phyloP scores from a whole-genome alignment of 2,113 vertebrate species.

The Myotis brandtii region DNA sequence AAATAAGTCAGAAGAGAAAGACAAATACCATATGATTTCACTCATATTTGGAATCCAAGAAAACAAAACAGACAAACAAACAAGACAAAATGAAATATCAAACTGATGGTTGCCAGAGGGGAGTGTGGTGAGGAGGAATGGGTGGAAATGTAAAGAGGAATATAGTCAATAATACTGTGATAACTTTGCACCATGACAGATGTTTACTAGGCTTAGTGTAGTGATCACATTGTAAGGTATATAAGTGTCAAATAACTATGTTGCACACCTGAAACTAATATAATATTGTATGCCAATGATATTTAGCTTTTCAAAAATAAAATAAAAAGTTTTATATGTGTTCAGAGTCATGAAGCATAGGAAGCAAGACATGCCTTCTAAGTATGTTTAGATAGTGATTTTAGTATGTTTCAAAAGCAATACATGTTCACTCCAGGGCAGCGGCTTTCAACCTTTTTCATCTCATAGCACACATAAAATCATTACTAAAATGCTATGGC shows the following conservation, averaged over 20 bases:
- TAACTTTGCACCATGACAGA: not conserved
- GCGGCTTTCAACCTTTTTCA: not conserved
- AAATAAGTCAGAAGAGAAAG: not conserved
- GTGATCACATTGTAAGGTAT: not conserved
- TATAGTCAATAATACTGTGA: not conserved
- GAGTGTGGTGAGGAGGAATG: not conserved
- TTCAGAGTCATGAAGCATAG: not conserved
- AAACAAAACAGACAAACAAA: not conserved
- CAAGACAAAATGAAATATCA: not conserved
- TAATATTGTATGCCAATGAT: not conserved
- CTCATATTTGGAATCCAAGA: not conserved
- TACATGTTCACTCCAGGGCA: not conserved
- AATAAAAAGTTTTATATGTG: not conserved
- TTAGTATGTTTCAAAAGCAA: not conserved
- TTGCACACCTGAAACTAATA: not conserved
- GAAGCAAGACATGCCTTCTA: not conserved
- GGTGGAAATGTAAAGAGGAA: not conserved
- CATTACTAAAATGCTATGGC: not conserved
- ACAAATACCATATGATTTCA: not conserved
- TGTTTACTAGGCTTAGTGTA: not conserved
- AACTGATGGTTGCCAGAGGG: not conserved
- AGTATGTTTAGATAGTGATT: not conserved
- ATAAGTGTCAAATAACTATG: not conserved
- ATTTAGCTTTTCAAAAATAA: not conserved
- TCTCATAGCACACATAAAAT: not conserved